A percentile compares a stretch with the other conserved stretches of the same genome.
Conservation (phyloP, 2,888 invertebrate species). For the Chromoteleia sp. region DNA sequence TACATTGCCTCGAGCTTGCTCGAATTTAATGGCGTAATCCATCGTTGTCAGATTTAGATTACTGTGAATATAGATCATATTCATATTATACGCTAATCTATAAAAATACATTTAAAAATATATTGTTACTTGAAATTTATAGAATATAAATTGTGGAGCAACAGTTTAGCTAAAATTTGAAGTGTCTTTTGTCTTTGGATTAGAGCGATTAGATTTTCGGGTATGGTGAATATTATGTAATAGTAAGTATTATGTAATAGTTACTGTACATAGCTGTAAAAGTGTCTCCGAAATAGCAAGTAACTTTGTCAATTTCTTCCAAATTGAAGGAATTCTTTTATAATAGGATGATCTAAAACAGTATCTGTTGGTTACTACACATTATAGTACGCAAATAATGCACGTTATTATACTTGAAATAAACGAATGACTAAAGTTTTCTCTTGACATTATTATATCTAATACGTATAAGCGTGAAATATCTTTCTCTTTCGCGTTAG, state of each 20-base stretch:
- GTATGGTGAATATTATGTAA: not conserved
- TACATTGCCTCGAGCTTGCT: conserved; percentile 28
- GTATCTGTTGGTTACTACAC: not conserved
- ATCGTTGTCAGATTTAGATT: conserved; percentile 20
- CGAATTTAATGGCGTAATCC: conserved; percentile 30
- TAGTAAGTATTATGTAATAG: not conserved
- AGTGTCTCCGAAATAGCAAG: not conserved
- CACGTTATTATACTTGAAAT: not conserved
- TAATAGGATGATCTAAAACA: no score
- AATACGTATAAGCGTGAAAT: not conserved
- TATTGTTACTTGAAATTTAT: no score
- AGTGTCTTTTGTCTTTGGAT: conserved; percentile 1
- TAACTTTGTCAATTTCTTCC: no score
- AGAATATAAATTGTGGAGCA: no score
- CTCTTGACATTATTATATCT: not conserved
- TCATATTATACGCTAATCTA: no score
- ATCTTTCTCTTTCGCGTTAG: no score
- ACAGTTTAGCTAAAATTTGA: not conserved
- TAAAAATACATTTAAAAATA: no score
- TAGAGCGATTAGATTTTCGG: not conserved
- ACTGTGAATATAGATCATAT: conserved; percentile 14
- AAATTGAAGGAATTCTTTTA: no score
- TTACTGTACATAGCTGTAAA: no score
- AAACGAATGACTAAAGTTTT: not conserved
- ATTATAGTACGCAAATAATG: not conserved